These are phyloP conservation scores for Lepidostoma basale DNA, from an alignment of 1,140 invertebrate genomes.

Conservation along the genomic window DNA sequence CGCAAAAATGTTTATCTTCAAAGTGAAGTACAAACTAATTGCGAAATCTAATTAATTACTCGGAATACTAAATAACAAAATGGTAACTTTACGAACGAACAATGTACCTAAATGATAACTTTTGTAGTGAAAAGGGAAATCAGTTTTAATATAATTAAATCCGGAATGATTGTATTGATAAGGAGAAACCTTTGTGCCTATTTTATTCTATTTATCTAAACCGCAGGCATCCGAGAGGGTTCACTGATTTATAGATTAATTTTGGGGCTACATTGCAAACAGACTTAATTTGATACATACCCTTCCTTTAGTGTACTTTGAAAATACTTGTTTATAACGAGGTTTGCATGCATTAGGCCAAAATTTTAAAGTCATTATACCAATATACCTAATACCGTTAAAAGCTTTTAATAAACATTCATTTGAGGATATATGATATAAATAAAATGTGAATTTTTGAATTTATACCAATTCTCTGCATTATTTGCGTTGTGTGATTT, in stretches of 20 bases:
- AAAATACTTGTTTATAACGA: neutral
- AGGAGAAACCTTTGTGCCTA: slow-evolving; percentile 21
- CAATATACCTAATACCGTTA: neutral
- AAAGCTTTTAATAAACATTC: neutral
- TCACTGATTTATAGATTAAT: slow-evolving; percentile 44
- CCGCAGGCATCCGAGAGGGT: slow-evolving; percentile 33
- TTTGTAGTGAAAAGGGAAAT: slow-evolving; percentile 15
- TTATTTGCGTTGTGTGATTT: neutral
- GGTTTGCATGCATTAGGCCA: neutral
- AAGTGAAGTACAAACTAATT: too few species aligned
- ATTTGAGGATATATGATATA: neutral
- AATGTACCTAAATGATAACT: slow-evolving; percentile 18
- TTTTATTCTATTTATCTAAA: slow-evolving; percentile 36
- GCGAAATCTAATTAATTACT: too few species aligned
- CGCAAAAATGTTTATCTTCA: too few species aligned
- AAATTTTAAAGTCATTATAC: slow-evolving; percentile 1
- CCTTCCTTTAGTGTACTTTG: neutral
- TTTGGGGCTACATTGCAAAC: slow-evolving; percentile 37
- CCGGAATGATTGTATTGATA: slow-evolving; percentile 7
- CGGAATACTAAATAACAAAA: too few species aligned
- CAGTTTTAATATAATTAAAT: slow-evolving; percentile 27
- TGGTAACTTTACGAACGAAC: neutral
- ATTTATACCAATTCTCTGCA: too few species aligned
- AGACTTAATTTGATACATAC: slow-evolving; percentile 12
- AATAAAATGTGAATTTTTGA: too few species aligned